Evolutionary conservation across 2,113 vertebrate species (phyloP), one percentile per base, ranked within the genome.

Genomic region (Pelvicachromis taeniatus): DNA sequence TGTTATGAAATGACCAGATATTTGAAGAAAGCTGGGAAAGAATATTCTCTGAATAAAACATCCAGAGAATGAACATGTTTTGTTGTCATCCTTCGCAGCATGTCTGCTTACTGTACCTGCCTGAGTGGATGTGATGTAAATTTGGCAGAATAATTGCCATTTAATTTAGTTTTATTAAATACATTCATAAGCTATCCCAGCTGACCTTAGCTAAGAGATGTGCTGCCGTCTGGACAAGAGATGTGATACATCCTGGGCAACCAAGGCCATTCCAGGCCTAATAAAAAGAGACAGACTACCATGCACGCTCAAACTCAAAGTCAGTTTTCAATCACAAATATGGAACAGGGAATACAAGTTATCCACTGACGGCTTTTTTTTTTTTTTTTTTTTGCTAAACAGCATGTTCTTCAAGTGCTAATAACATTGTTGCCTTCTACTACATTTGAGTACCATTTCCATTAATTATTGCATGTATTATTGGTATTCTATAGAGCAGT

Each of bases 1-100:
- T 29, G 21, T 78, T 70, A 79, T 79, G 31, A 88, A 54, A 77
- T 61, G 61, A 58, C 33, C 61, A 21, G 42, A 79, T 59, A 79
- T 77, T 70, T 11, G 23, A n/a, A 78, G 45, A 58, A 58, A 77
- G 70, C 12, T 7, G 1, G 29, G 4, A 16, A 35, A 56, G 40
- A 42, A 78, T 29, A 78, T 52, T 75, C 61, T 68, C 8, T 50
- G 12, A 13, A 40, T 80, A 38, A 54, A 75, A 5, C 38, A 75
- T 31, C 68, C 42, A 75, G 68, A 50, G 68, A 50, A 31, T 0
- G 14, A 13, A 75, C 21, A 50, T 75, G 70, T 26, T 17, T 53
- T 58, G 6, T 80, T 42, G 33, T 61, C 11, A 58, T 23, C 9
- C n/a, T 19, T 48, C 70, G 9, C 48, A 26, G 2, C 16, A 68